These are phyloP conservation scores for Euproctis similis DNA, from an alignment of 2,888 invertebrate species.

Conservation along the genomic window DNA sequence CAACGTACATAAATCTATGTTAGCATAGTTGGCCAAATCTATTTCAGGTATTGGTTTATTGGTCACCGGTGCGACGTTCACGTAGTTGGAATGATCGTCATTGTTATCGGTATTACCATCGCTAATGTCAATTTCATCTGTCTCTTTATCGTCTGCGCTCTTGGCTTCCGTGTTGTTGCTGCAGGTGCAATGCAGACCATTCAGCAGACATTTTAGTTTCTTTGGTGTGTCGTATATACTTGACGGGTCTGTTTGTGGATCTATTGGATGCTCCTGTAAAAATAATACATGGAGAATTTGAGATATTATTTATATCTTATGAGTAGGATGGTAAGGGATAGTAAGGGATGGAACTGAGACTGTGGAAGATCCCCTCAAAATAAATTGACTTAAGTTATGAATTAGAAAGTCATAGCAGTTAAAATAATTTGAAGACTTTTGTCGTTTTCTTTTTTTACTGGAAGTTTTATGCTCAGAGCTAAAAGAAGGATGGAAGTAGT, in stretches of 20 bases:
- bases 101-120: conserved; percentile 45
- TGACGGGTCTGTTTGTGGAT: conserved; percentile 41
- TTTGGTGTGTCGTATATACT: conserved; percentile 85
- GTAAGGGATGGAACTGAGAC: too few species aligned
- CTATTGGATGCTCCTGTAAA: conserved; percentile 66
- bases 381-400: too few species aligned
- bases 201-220: conserved; percentile 81
- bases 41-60: conserved; percentile 43
- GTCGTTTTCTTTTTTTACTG: neutral
- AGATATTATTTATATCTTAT: too few species aligned
- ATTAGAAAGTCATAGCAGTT: too few species aligned
- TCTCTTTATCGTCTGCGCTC: conserved; percentile 67
- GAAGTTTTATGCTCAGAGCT: too few species aligned
- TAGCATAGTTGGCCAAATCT: conserved; percentile 79
- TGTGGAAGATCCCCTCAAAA: too few species aligned
- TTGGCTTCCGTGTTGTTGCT: conserved; percentile 55
- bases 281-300: neutral
- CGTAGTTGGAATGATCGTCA: conserved; percentile 65
- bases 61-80: conserved; percentile 60
- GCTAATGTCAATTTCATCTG: conserved; percentile 41
- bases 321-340: too few species aligned
- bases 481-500: too few species aligned
- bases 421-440: too few species aligned
- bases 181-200: conserved; percentile 75
- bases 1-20: conserved; percentile 84